Conservation (phyloP, 2,888 invertebrate species). For the Leucophenga montana region DNA sequence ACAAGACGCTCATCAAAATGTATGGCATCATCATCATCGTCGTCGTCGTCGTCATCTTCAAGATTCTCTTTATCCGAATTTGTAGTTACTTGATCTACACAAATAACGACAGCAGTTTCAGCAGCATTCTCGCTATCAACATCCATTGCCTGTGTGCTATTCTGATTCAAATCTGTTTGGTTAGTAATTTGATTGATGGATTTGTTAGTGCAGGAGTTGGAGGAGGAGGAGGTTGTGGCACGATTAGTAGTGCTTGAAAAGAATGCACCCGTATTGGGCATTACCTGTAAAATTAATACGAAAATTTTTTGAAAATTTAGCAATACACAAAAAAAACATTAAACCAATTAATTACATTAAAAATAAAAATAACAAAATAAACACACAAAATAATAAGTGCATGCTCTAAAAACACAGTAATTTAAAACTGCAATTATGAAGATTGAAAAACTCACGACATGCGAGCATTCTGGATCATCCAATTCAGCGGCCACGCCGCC, state of each 20-base stretch:
- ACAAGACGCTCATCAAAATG: constrained; percentile 65
- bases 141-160: constrained; percentile 43
- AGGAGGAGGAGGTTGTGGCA: constrained; percentile 48
- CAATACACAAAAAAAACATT: constrained; percentile 43
- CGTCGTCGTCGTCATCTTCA: constrained; percentile 39
- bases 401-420: constrained; percentile 41
- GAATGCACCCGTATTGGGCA: constrained; percentile 73
- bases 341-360: constrained; percentile 31
- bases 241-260: constrained; percentile 65
- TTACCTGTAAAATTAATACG: constrained; percentile 68
- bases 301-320: constrained; percentile 33
- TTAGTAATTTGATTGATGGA: constrained; percentile 33
- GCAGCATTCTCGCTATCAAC: constrained; percentile 44
- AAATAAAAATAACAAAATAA: constrained; percentile 30
- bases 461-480: constrained; percentile 90
- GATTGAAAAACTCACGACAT: constrained; percentile 83
- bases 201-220: constrained; percentile 46
- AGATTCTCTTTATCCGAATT: constrained; percentile 33
- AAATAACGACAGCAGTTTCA: constrained; percentile 1
- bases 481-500: constrained; percentile 85
- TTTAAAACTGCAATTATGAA: constrained; percentile 33
- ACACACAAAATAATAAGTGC: constrained; percentile 36
- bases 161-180: constrained; percentile 31
- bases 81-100: neutral
- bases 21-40: constrained; percentile 44